These are phyloP conservation scores for Diprion similis DNA, from an alignment of 1,140 invertebrate species.

Conservation along the genomic window DNA sequence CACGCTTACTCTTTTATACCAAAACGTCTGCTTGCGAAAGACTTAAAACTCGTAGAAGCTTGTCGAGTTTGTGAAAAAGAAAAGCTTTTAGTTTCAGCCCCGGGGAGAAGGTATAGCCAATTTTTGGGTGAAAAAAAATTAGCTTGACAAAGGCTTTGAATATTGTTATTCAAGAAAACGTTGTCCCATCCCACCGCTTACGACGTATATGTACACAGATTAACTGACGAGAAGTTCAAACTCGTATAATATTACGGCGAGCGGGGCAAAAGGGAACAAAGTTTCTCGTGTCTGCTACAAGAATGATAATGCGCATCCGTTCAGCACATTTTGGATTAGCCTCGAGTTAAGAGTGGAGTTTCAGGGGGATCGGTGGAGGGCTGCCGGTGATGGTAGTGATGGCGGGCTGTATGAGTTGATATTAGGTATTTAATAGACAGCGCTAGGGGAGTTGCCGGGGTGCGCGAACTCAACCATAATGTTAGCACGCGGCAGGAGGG, in stretches of 20 bases:
- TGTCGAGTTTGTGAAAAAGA: no score
- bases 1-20: no score
- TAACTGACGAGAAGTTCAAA: conserved; percentile 44
- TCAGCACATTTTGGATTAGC: conserved; percentile 52
- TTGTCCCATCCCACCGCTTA: conserved; percentile 15
- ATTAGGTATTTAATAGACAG: conserved; percentile 56
- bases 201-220: conserved; percentile 29
- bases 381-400: conserved; percentile 1
- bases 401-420: conserved; percentile 44
- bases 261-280: conserved; percentile 29
- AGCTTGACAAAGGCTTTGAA: neutral
- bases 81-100: no score
- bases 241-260: conserved; percentile 37
- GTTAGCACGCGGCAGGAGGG: conserved; percentile 44
- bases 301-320: conserved; percentile 52
- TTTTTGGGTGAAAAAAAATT: no score
- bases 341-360: conserved; percentile 29
- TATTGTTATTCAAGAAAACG: conserved; percentile 5
- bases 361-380: conserved; percentile 12
- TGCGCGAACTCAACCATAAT: conserved; percentile 47
- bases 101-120: no score
- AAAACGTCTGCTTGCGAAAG: no score
- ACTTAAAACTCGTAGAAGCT: no score
- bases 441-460: conserved; percentile 43
- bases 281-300: conserved; percentile 49